Evolutionary conservation across 2,888 invertebrate species (phyloP).

Genomic region (Drosophila meridionalis): DNA sequence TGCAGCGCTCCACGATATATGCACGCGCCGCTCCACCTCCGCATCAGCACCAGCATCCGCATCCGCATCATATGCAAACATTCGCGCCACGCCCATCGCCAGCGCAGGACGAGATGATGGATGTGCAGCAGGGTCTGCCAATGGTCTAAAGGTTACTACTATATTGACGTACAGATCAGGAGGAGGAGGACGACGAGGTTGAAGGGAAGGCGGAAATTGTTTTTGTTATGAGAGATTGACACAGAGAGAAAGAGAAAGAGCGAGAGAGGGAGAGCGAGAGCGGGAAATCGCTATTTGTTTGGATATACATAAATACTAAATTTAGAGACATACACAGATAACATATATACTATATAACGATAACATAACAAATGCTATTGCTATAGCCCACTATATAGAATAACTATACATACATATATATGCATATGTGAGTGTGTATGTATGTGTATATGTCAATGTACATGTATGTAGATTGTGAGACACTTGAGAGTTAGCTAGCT

Average conservation of each 20-base stretch:
- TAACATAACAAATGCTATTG: slow-evolving; percentile 40
- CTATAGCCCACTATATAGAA: slow-evolving; percentile 48
- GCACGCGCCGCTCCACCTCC: slow-evolving; percentile 84
- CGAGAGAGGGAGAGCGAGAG: background rate
- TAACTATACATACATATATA: slow-evolving; percentile 12
- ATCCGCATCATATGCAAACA: slow-evolving; percentile 82
- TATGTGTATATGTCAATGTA: slow-evolving; percentile 17
- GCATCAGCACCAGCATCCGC: slow-evolving; percentile 64
- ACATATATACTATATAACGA: slow-evolving; percentile 43
- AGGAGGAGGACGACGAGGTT: background rate
- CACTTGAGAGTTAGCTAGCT: slow-evolving; percentile 30
- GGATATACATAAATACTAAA: slow-evolving; percentile 57
- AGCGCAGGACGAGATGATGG: slow-evolving; percentile 88
- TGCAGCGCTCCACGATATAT: slow-evolving; percentile 76
- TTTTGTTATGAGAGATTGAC: slow-evolving; percentile 43
- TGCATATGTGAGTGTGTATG: slow-evolving; percentile 12
- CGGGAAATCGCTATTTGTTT: slow-evolving; percentile 54
- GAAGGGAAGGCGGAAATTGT: slow-evolving; percentile 33
- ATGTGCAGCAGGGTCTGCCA: slow-evolving; percentile 88
- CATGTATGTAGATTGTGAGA: slow-evolving; percentile 34
- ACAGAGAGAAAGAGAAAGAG: background rate
- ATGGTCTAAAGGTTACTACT: slow-evolving; percentile 84
- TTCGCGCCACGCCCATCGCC: slow-evolving; percentile 85
- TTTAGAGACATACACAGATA: slow-evolving; percentile 50
- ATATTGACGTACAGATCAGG: background rate